Evolutionary conservation across 2,888 invertebrate genomes (phyloP).

Genomic region (Agonopterix subpropinquella): DNA sequence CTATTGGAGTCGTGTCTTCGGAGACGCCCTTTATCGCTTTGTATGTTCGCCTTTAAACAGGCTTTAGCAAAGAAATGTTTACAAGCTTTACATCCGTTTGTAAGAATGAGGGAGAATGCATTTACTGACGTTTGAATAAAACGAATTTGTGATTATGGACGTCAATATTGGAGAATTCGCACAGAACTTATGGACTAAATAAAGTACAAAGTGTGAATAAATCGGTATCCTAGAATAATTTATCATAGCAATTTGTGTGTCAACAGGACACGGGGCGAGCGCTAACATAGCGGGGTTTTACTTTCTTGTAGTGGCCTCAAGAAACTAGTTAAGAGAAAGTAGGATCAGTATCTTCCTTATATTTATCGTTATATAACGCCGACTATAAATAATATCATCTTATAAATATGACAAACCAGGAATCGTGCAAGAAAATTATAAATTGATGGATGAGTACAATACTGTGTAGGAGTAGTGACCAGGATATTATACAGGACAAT

Average conservation of each 20-base stretch:
- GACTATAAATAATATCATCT: slow-evolving; percentile 15
- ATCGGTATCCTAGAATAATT: slow-evolving; percentile 54
- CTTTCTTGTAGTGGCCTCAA: slow-evolving; percentile 71
- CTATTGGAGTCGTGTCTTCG: slow-evolving; percentile 14
- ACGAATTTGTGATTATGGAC: neutral
- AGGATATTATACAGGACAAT: slow-evolving; percentile 16
- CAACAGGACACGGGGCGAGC: slow-evolving; percentile 70
- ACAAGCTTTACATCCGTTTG: neutral
- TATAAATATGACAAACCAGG: neutral
- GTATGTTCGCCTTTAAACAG: neutral
- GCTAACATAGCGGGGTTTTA: slow-evolving; percentile 71
- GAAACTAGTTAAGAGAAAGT: slow-evolving; percentile 74
- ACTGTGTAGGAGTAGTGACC: slow-evolving; percentile 1
- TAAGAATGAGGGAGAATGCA: neutral
- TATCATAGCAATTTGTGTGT: slow-evolving; percentile 65
- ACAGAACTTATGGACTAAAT: neutral
- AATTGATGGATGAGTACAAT: slow-evolving; percentile 7
- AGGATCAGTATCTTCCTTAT: slow-evolving; percentile 61
- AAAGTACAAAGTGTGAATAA: slow-evolving; percentile 4
- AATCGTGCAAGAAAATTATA: neutral
- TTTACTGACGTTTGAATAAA: neutral
- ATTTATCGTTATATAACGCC: slow-evolving; percentile 60
- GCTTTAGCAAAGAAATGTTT: too few species aligned
- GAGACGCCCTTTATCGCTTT: neutral
- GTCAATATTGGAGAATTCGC: neutral